Base-by-base conservation (phyloP, 1,140 invertebrate genomes). In the Euschistus heros region DNA sequence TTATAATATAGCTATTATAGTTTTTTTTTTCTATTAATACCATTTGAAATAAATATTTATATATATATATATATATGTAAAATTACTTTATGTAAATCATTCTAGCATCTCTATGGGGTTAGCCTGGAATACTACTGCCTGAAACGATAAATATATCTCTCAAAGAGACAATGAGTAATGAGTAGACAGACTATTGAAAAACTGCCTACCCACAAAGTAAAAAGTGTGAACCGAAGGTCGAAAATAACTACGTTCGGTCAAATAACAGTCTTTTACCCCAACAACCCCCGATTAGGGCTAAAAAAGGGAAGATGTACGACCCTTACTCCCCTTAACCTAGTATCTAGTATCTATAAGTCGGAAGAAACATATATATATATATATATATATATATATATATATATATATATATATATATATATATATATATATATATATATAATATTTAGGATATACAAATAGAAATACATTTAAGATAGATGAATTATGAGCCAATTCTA, bases 251-350 rank as follows among this genome's bases (percentile, higher is more conserved):
- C 26, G 54, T 57, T 17, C 54, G 15, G 15, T 17, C 15, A 57
- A 57, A 57, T 57, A 57, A 57, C 54, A 57, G 54, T 57, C 18
- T 57, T 57, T 57, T 26, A 26, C 54, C 54, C 24, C 18, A 57
- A 57, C 54, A 57, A 26, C 20, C 54, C 18, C 18, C 18, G 54
- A 57, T 57, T 57, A 57, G 18, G 24, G 54, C 18, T 57, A 27
- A 57, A 57, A 57, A 57, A 24, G 4, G 20, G 20, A 26, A 57
- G 54, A 57, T 57, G 54, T 57, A 57, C 24, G 47, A 15, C 18
- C 15, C 20, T 57, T 27, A 7, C 20, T 2, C 24, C 0, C 24
- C 54, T 26, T 17, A 24, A 17, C 24, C 47, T 24, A 24, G 15
- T 22, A 17, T 57, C 15, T 57, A 57, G 47, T 18, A 22, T 18